Percentiles rank a stretch among this genome's conserved stretches.
Evolutionary conservation across 2,113 vertebrate species (phyloP).

Genomic region (Baryphthengus martii): DNA sequence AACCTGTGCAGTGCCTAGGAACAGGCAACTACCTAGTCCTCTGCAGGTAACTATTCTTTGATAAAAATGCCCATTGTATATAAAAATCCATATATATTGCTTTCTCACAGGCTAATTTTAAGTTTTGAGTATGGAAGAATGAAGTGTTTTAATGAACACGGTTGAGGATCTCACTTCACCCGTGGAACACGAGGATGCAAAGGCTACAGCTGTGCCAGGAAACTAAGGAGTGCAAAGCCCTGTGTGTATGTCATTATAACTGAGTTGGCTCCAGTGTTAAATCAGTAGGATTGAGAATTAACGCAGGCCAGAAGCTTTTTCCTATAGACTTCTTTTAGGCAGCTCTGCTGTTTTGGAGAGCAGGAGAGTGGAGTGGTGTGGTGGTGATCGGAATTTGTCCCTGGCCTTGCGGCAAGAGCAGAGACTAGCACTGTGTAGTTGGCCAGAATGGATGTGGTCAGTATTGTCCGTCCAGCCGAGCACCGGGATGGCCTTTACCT

Average conservation of each 20-base stretch:
- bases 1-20: slow-evolving; percentile 81
- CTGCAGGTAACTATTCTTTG: slow-evolving; percentile 79
- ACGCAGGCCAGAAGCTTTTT: accelerated
- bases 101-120: not conserved
- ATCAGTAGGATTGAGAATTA: not conserved
- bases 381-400: not conserved
- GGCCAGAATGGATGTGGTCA: not conserved
- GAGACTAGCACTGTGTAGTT: not conserved
- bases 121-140: not conserved
- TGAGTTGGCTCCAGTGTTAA: not conserved
- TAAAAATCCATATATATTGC: not conserved
- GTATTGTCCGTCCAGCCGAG: not conserved
- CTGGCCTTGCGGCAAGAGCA: not conserved
- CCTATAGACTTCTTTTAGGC: not conserved
- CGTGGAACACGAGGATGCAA: not conserved
- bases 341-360: not conserved
- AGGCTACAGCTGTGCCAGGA: not conserved
- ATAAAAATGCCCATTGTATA: not conserved
- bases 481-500: not conserved
- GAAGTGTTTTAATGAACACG: not conserved
- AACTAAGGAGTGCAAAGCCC: not conserved
- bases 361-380: not conserved
- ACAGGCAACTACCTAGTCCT: slow-evolving; percentile 81
- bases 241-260: accelerated
- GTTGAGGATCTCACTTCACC: not conserved